Conservation (phyloP, 1,140 invertebrate genomes). For the Ostrea denselamellosa region DNA sequence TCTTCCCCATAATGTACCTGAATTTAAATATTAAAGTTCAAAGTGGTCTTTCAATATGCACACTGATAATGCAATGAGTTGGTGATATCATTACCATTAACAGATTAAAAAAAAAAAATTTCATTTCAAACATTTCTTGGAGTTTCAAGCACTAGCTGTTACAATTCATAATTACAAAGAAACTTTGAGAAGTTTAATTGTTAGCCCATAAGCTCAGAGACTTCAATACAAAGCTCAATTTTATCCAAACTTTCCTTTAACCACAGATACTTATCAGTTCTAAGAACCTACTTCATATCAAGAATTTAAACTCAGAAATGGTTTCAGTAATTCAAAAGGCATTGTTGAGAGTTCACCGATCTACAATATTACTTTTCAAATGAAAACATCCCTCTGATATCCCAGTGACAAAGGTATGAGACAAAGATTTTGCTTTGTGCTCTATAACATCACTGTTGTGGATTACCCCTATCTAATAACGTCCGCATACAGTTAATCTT, state of each 20-base stretch:
- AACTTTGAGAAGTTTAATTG: not conserved
- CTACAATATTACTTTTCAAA: slow-evolving; percentile 19
- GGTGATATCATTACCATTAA: not conserved
- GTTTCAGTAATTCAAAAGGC: slow-evolving; percentile 15
- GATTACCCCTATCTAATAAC: not conserved
- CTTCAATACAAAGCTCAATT: not conserved
- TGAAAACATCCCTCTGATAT: slow-evolving; percentile 4
- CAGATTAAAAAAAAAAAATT: not conserved
- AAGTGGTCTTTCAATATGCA: slow-evolving; percentile 1
- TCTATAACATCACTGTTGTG: not conserved
- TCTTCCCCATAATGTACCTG: not conserved
- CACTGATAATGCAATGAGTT: not conserved
- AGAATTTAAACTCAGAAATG: slow-evolving; percentile 7
- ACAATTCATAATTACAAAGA: slow-evolving; percentile 1
- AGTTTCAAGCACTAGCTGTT: not conserved
- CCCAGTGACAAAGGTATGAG: not conserved
- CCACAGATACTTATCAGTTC: not conserved
- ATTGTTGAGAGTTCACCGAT: not conserved
- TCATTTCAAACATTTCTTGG: not conserved
- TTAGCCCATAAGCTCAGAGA: not conserved
- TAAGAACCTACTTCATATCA: not conserved
- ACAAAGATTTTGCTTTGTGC: not conserved
- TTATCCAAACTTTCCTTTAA: not conserved
- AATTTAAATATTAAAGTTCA: not conserved
- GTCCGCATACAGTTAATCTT: not conserved